phyloP scores from a whole-genome alignment of 1,140 invertebrate genomes.

The Leptopilina boulardi region DNA sequence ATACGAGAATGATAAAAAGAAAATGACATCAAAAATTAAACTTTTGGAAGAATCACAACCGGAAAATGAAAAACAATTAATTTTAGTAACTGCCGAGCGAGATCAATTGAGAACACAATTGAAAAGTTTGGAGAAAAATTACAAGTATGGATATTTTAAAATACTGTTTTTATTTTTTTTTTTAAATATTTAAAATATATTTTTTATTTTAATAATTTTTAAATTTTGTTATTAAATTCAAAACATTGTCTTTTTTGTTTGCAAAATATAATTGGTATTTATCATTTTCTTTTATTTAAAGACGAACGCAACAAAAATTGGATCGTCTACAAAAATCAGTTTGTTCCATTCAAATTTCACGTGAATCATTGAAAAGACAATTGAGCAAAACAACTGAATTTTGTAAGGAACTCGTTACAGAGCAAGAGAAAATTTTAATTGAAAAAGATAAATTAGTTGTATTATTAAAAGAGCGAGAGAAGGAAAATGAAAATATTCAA shows the following conservation, averaged over 20 bases:
- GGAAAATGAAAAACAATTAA: slow-evolving; percentile 71
- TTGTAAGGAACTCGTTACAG: slow-evolving; percentile 76
- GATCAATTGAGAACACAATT: slow-evolving; percentile 73
- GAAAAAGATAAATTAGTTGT: slow-evolving; percentile 76
- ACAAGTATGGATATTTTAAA: slow-evolving; percentile 70
- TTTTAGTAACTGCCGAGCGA: slow-evolving; percentile 70
- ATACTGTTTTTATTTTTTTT: not conserved
- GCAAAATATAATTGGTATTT: too few species aligned
- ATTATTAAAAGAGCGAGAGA: slow-evolving; percentile 73
- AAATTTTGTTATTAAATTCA: too few species aligned
- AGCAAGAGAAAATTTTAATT: slow-evolving; percentile 76
- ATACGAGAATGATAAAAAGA: slow-evolving; percentile 78
- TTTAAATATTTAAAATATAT: slow-evolving; percentile 36
- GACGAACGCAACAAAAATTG: slow-evolving; percentile 73
- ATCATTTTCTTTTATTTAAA: slow-evolving; percentile 50
- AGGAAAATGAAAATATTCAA: slow-evolving; percentile 76
- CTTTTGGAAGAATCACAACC: slow-evolving; percentile 69
- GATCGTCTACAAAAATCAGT: slow-evolving; percentile 72
- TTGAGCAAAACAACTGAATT: slow-evolving; percentile 77
- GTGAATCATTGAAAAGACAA: slow-evolving; percentile 77
- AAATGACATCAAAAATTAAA: slow-evolving; percentile 69
- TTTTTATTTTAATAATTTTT: not conserved
- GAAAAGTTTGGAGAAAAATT: slow-evolving; percentile 72
- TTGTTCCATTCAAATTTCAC: slow-evolving; percentile 74
- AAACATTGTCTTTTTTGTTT: too few species aligned